These are phyloP conservation scores for Drosophila lini DNA, from an alignment of 1,140 invertebrate genomes.

Conservation along the genomic window DNA sequence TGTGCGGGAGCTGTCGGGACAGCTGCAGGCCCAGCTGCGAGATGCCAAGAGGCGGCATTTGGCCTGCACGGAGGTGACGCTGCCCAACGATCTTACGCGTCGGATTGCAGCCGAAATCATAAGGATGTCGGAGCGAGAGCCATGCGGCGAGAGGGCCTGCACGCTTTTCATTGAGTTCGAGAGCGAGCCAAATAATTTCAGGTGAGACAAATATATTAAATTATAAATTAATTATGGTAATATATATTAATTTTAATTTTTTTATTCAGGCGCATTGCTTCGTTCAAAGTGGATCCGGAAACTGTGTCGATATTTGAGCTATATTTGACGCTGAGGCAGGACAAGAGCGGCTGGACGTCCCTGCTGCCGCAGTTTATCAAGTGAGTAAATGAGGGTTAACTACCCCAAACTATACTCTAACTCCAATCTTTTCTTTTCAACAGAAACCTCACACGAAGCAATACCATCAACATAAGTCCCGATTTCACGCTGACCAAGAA, in stretches of 20 bases:
- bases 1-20: conserved; percentile 87
- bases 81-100: conserved; percentile 91
- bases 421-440: neutral
- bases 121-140: conserved; percentile 92
- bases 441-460: conserved; percentile 92
- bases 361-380: conserved; percentile 93
- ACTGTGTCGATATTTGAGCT: conserved; percentile 94
- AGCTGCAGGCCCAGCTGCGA: conserved; percentile 90
- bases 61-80: conserved; percentile 91
- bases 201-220: conserved; percentile 80
- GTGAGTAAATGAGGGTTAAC: conserved; percentile 86
- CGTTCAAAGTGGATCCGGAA: conserved; percentile 92
- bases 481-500: conserved; percentile 93
- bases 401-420: neutral
- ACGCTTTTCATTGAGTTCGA: conserved; percentile 91
- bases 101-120: conserved; percentile 91
- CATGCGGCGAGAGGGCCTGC: conserved; percentile 92
- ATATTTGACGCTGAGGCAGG: conserved; percentile 92
- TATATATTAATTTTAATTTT: neutral
- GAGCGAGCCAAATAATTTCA: conserved; percentile 87
- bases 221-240: neutral
- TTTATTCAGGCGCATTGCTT: conserved; percentile 85
- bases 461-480: conserved; percentile 93
- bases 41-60: conserved; percentile 91
- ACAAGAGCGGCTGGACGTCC: conserved; percentile 92